Percentiles rank a stretch among this genome's conserved stretches.
Evolutionary conservation across 2,797 vertebrate genomes (phyloP).

Genomic region (Rhinophrynus dorsalis): DNA sequence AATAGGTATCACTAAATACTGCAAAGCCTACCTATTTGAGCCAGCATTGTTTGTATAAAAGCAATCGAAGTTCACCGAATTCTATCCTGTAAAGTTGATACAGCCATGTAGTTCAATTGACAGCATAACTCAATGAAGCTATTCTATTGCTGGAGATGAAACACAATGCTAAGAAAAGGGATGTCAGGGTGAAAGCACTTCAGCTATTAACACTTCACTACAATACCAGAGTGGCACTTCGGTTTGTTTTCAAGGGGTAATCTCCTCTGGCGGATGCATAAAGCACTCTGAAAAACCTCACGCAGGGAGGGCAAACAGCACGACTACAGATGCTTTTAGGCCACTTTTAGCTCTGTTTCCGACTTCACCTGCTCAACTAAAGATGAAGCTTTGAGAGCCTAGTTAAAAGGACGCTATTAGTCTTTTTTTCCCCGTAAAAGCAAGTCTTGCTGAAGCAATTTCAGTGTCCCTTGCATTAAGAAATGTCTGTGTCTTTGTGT

Average conservation of each 20-base stretch:
- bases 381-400: constrained; percentile 67
- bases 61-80: background rate
- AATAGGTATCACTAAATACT: too few relatives aligned
- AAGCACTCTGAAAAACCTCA: constrained; percentile 55
- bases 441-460: constrained; percentile 55
- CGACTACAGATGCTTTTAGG: constrained; percentile 68
- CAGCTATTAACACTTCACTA: constrained; percentile 58
- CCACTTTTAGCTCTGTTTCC: constrained; percentile 56
- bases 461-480: constrained; percentile 66
- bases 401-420: constrained; percentile 71
- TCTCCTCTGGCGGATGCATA: constrained; percentile 46
- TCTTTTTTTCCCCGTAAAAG: constrained; percentile 64
- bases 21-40: too few relatives aligned
- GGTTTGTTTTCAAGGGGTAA: constrained; percentile 57
- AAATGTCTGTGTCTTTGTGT: constrained; percentile 62
- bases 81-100: background rate
- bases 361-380: constrained; percentile 62
- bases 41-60: too few relatives aligned
- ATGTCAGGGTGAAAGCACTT: constrained; percentile 48
- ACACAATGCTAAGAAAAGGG: constrained; percentile 26
- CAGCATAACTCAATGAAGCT: constrained; percentile 13
- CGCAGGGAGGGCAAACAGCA: constrained; percentile 52
- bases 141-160: constrained; percentile 14
- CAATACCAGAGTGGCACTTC: constrained; percentile 53
- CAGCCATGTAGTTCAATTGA: background rate